A percentile compares a stretch with the other conserved stretches of the same genome.
Evolutionary conservation across 2,888 invertebrate genomes (phyloP).

Genomic region (Osmoderma eremita): DNA sequence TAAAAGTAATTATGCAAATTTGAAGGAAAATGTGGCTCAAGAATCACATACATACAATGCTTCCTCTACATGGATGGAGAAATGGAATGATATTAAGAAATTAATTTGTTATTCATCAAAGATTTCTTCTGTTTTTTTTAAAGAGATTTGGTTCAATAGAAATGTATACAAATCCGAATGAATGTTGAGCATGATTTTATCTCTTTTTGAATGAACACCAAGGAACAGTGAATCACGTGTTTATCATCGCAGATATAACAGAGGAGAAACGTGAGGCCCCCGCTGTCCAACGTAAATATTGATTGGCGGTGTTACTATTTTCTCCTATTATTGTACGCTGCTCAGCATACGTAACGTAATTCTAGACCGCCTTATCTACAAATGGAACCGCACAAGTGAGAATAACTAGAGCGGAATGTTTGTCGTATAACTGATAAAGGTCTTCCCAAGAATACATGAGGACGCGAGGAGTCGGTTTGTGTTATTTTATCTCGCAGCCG

Average conservation of each 20-base stretch:
- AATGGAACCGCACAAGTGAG: slow-evolving; percentile 23
- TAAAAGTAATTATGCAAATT: too few species aligned
- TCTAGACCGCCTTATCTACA: slow-evolving; percentile 5
- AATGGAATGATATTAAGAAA: too few species aligned
- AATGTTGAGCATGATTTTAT: background rate
- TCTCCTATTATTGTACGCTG: slow-evolving; percentile 7
- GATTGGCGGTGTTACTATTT: slow-evolving; percentile 8
- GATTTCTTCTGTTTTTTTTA: too few species aligned
- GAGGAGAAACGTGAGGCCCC: slow-evolving; percentile 4
- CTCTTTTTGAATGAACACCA: slow-evolving; percentile 18
- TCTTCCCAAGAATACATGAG: slow-evolving; percentile 1
- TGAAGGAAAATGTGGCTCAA: too few species aligned
- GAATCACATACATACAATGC: too few species aligned
- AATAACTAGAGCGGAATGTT: slow-evolving; percentile 20
- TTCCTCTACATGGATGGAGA: too few species aligned
- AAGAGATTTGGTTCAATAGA: too few species aligned
- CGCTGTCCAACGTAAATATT: slow-evolving; percentile 15
- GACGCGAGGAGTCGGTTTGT: background rate
- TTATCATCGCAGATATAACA: slow-evolving; percentile 10
- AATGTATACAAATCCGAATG: too few species aligned
- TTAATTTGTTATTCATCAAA: too few species aligned
- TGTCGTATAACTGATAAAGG: slow-evolving; percentile 12
- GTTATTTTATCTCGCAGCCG: slow-evolving; percentile 1
- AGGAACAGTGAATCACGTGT: slow-evolving; percentile 13
- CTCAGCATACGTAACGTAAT: slow-evolving; percentile 1